A percentile compares a stretch with the other conserved stretches of the same genome.
These are phyloP conservation scores for Smutsia gigantea DNA, from an alignment of 2,797 vertebrate species.

Conservation along the genomic window DNA sequence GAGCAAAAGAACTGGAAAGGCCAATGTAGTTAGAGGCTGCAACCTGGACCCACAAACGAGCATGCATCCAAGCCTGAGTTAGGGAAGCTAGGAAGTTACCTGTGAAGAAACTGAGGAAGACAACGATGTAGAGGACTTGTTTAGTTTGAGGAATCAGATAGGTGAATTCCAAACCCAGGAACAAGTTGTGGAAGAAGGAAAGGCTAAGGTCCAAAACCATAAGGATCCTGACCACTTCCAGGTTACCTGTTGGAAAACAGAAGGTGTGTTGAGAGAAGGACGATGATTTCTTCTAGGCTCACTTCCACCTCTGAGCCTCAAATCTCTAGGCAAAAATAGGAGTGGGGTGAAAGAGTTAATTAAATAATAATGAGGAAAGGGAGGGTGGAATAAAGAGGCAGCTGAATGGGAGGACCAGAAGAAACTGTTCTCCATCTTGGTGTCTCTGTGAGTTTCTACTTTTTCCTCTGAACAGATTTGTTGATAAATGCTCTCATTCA, in stretches of 20 bases:
- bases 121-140: neutral
- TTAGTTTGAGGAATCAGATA: slow-evolving; percentile 54
- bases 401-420: neutral
- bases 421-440: neutral
- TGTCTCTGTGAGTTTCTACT: neutral
- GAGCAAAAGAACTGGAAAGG: neutral
- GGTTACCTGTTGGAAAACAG: slow-evolving; percentile 61
- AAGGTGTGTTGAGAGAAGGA: neutral
- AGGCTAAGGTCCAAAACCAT: slow-evolving; percentile 6
- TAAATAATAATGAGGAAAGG: neutral
- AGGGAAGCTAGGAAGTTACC: slow-evolving; percentile 48
- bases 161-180: slow-evolving; percentile 61
- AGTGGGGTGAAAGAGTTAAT: neutral
- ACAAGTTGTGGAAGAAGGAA: slow-evolving; percentile 53
- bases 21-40: neutral
- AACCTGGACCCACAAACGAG: neutral
- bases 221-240: neutral
- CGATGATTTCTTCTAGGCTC: neutral
- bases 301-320: neutral
- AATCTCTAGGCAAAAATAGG: neutral
- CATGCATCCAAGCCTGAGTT: neutral
- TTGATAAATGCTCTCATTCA: neutral
- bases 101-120: slow-evolving; percentile 49
- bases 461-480: neutral
- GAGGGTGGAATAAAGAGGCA: neutral